These are phyloP conservation scores for Stenolophus ochropezus DNA, from an alignment of 2,888 invertebrate genomes.

Conservation along the genomic window DNA sequence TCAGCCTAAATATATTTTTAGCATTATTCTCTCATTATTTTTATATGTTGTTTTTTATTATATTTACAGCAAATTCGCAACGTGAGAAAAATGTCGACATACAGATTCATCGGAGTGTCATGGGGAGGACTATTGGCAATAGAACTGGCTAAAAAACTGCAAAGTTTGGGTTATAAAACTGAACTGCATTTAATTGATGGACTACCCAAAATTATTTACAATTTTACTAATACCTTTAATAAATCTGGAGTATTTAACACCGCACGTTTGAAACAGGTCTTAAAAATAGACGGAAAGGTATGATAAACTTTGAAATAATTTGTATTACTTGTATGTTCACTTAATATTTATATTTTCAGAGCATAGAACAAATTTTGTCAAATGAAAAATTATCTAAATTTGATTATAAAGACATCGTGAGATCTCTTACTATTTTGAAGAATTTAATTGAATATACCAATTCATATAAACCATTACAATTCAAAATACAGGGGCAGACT, in stretches of 20 bases:
- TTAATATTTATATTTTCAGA: too few species aligned
- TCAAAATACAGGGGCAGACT: background rate
- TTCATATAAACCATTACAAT: background rate
- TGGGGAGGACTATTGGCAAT: conserved; percentile 89
- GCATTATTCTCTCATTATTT: too few species aligned
- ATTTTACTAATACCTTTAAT: conserved; percentile 74
- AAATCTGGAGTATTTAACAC: conserved; percentile 72
- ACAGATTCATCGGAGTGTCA: conserved; percentile 90
- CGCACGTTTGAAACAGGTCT: conserved; percentile 76
- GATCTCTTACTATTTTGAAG: background rate
- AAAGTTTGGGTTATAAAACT: conserved; percentile 79
- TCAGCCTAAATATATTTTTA: too few species aligned
- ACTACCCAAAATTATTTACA: conserved; percentile 74
- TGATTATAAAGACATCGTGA: background rate
- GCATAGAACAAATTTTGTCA: background rate
- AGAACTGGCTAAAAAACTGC: conserved; percentile 85
- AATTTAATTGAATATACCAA: conserved; percentile 6
- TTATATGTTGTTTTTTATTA: too few species aligned
- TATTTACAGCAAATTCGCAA: too few species aligned
- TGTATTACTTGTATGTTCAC: too few species aligned
- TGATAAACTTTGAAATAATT: background rate
- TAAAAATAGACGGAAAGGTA: conserved; percentile 73
- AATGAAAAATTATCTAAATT: background rate
- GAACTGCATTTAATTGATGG: conserved; percentile 88
- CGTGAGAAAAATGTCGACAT: too few species aligned